Evolutionary conservation across 2,888 invertebrate genomes (phyloP).

Genomic region (Amiota minor): DNA sequence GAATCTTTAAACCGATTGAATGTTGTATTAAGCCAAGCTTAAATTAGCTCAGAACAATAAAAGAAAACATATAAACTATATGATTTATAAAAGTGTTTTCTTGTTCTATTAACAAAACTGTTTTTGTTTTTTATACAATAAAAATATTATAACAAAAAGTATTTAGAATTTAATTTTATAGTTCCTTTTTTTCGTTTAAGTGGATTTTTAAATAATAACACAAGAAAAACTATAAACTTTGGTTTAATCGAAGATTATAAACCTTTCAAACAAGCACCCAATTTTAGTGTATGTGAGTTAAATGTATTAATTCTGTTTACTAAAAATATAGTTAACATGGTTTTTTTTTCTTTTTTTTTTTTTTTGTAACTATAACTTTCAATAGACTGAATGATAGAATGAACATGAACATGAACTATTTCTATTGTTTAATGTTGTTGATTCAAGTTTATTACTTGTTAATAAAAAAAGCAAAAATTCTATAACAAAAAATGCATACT

Average conservation of each 20-base stretch:
- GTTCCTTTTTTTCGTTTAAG: conserved; percentile 15
- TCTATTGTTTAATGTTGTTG: too few relatives aligned
- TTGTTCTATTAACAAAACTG: neutral
- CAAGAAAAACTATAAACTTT: neutral
- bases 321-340: neutral
- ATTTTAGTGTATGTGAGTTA: too few relatives aligned
- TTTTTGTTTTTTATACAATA: neutral
- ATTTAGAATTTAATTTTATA: neutral
- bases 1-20: neutral
- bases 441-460: too few relatives aligned
- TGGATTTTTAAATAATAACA: too few relatives aligned
- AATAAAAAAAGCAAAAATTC: too few relatives aligned
- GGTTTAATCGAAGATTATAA: too few relatives aligned
- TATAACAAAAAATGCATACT: too few relatives aligned
- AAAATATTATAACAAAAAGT: neutral
- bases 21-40: conserved; percentile 55
- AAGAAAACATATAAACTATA: neutral
- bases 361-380: conserved; percentile 29
- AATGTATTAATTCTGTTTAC: too few relatives aligned
- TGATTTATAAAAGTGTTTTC: neutral
- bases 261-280: too few relatives aligned
- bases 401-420: too few relatives aligned
- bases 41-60: conserved; percentile 5
- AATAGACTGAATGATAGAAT: too few relatives aligned
- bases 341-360: neutral